Evolutionary conservation across 2,113 vertebrate genomes (phyloP).

Genomic region (Ceyx melanurus): DNA sequence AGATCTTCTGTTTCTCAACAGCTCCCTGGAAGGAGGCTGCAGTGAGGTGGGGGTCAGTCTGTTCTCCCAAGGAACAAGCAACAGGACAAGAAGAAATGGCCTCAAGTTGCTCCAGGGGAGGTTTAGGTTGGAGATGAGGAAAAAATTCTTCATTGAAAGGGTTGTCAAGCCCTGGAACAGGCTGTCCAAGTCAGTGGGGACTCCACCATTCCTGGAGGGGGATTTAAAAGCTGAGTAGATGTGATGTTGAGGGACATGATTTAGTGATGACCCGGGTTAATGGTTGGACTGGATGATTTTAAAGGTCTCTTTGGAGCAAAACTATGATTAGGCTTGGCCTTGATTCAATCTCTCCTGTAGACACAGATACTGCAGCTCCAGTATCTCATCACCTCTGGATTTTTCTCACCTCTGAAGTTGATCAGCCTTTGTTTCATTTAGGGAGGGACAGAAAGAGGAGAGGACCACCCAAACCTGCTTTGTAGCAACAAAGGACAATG

Average conservation of each 20-base stretch:
- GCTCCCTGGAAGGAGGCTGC: neutral
- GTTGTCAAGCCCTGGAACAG: neutral
- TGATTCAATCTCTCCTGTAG: neutral
- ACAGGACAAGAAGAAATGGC: neutral
- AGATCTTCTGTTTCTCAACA: neutral
- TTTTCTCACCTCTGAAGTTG: neutral
- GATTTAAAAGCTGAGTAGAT: neutral
- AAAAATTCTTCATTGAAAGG: neutral
- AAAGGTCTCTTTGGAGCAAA: neutral
- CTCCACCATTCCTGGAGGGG: too few relatives aligned
- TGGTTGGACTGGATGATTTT: neutral
- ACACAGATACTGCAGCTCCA: neutral
- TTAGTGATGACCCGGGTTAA: neutral
- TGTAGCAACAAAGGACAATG: neutral
- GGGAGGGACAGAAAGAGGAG: neutral
- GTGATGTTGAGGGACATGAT: neutral
- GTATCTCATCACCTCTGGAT: neutral
- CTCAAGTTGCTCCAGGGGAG: neutral
- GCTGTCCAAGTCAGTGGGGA: neutral
- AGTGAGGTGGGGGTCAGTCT: neutral
- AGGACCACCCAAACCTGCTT: accelerated
- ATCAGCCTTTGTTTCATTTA: neutral
- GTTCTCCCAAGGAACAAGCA: neutral
- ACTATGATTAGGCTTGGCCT: neutral
- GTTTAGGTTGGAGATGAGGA: neutral